Percentiles rank a stretch among this genome's conserved stretches.
Evolutionary conservation across 2,888 invertebrate genomes (phyloP).

Genomic region (Habroteleia sp.): DNA sequence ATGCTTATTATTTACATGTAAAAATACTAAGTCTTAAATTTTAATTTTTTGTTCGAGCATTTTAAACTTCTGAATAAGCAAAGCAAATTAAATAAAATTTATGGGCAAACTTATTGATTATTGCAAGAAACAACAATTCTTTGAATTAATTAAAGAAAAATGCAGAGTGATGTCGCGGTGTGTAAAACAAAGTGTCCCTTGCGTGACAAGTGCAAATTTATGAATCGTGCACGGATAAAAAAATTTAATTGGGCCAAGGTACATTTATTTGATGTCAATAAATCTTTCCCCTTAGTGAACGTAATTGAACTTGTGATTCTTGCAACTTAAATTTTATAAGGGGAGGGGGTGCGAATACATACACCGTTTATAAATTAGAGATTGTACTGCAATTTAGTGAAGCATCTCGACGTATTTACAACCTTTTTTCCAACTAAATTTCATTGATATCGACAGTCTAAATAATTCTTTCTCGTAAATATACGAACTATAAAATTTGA

Average conservation of each 20-base stretch:
- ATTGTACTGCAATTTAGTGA: constrained; percentile 17
- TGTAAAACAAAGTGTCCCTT: constrained; percentile 43
- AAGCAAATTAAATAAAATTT: no score
- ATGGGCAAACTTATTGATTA: no score
- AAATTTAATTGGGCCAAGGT: constrained; percentile 54
- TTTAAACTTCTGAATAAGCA: no score
- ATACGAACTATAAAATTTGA: constrained; percentile 1
- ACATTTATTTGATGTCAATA: constrained; percentile 59
- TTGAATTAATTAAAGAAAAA: constrained; percentile 44
- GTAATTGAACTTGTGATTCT: constrained; percentile 44
- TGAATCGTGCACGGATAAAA: constrained; percentile 40
- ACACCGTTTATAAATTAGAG: constrained; percentile 24
- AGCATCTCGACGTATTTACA: constrained; percentile 24
- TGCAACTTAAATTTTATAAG: constrained; percentile 48
- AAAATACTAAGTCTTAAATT: no score
- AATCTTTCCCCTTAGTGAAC: constrained; percentile 46
- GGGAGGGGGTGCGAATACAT: constrained; percentile 19
- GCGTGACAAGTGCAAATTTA: constrained; percentile 52
- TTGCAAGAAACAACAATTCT: constrained; percentile 10
- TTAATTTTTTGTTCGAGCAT: no score
- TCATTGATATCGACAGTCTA: constrained; percentile 23
- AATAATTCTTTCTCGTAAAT: neutral
- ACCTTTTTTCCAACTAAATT: constrained; percentile 32
- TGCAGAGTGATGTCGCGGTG: constrained; percentile 34
- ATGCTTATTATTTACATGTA: no score